Percentiles rank a stretch among this genome's conserved stretches.
Conservation (phyloP, 2,113 vertebrate species). For the Boulengeromyrus knoepffleri region DNA sequence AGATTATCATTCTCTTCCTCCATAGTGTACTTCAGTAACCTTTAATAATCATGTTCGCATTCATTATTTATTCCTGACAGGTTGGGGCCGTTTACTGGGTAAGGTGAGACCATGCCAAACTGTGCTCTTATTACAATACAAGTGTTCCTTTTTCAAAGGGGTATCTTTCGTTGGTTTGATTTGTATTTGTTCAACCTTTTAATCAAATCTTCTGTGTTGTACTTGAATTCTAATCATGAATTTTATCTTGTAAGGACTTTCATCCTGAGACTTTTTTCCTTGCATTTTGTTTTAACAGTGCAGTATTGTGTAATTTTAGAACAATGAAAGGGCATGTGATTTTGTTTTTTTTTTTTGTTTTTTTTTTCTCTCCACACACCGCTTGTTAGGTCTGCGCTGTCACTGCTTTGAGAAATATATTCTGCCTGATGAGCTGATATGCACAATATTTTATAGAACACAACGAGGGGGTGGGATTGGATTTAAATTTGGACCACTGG, state of each 20-base stretch:
- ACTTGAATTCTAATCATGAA: slow-evolving; percentile 75
- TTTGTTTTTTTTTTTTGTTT: slow-evolving; percentile 50
- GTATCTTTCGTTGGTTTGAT: slow-evolving; percentile 64
- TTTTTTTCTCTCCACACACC: slow-evolving; percentile 26
- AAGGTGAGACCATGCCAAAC: slow-evolving; percentile 69
- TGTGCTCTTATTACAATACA: slow-evolving; percentile 82
- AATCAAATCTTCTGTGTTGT: slow-evolving; percentile 46
- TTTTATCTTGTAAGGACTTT: slow-evolving; percentile 40
- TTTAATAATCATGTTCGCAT: slow-evolving; percentile 8
- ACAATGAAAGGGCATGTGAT: slow-evolving; percentile 57
- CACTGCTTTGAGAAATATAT: slow-evolving; percentile 10
- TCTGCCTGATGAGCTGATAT: slow-evolving; percentile 13
- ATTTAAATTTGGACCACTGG: background rate
- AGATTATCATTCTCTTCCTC: background rate
- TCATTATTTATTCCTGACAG: slow-evolving; percentile 58
- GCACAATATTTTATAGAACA: slow-evolving; percentile 1
- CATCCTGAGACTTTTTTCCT: slow-evolving; percentile 21
- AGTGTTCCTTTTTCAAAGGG: slow-evolving; percentile 76
- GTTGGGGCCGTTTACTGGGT: slow-evolving; percentile 38
- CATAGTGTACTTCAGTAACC: background rate
- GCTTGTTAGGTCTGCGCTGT: slow-evolving; percentile 10
- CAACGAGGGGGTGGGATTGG: background rate
- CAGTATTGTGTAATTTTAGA: slow-evolving; percentile 63
- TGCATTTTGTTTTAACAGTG: slow-evolving; percentile 56
- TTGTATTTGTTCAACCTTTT: slow-evolving; percentile 21